Base-by-base conservation (phyloP, 2,888 invertebrate genomes). In the Pterobdella sp. region DNA sequence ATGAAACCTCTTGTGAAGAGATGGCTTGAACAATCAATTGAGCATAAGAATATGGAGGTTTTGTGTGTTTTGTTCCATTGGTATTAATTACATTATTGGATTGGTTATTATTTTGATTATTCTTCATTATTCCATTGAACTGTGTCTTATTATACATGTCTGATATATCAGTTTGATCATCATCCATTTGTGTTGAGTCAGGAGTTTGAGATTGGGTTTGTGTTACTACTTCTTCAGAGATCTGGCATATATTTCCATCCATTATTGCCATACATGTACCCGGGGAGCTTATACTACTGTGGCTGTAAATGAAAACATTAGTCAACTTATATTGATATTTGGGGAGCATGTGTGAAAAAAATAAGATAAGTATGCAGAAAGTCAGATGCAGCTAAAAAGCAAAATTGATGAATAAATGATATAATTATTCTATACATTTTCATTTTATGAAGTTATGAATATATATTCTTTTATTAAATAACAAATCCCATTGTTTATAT, bases 1-100 rank as follows among this genome's bases (percentile, higher is more conserved):
- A n/a, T n/a, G n/a, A 22, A 56, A 56, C 60, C 60, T 22, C 34
- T 42, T 74, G 74, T 34, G 93, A 93, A 26, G 94, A 93, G 79
- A 97, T 94, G 35, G 96, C 93, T 84, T 97, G 96, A 76, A 97
- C 95, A 81, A 97, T 97, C 76, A 97, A 88, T 87, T 97, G 96
- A 78, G 97, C 97, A 86, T 97, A 97, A 77, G 94, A 95, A 86
- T 92, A 97, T 18, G 96, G 96, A 72, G 97, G 96, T 75, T 84
- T 84, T 37, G 82, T 80, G 72, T 82, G 71, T 34, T 71, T 56
- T 32, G 18, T 63, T 26, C 34, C 32, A 29, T 3, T 70, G 34
- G 4, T 56, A 26, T 56, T 22, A 26, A 26, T 56, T 22, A 4
- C 14, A n/a, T 56, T 56, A 26, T n/a, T 56, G 60, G 7, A 3